phyloP scores from a whole-genome alignment of 2,888 invertebrate species.

The Limnephilus marmoratus region DNA sequence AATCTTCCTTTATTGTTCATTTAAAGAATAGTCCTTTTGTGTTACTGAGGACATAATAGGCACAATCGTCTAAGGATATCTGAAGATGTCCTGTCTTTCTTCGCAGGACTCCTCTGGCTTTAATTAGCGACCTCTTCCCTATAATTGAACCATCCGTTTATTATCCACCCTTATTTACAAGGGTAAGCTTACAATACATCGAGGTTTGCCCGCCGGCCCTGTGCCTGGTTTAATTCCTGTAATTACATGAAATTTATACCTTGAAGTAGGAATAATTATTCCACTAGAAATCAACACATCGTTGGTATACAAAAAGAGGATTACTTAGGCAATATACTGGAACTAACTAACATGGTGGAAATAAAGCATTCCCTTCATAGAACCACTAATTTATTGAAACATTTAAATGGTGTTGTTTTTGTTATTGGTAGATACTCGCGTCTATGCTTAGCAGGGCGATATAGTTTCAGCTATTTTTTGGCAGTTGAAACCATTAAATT shows the following conservation, averaged over 20 bases:
- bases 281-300: conserved; percentile 26
- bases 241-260: conserved; percentile 41
- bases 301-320: not conserved
- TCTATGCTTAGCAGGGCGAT: not conserved
- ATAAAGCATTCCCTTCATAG: not conserved
- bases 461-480: not conserved
- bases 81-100: conserved; percentile 5
- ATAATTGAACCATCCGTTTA: conserved; percentile 60
- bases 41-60: conserved; percentile 46
- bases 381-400: not conserved
- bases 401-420: not conserved
- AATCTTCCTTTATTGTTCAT: conserved; percentile 44
- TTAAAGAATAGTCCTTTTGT: conserved; percentile 57
- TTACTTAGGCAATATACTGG: not conserved
- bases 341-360: not conserved
- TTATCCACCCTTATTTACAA: conserved; percentile 51
- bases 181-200: conserved; percentile 39
- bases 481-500: not conserved
- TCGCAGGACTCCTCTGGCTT: conserved; percentile 14
- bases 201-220: not conserved
- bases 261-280: not conserved
- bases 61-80: conserved; percentile 45
- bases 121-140: conserved; percentile 57
- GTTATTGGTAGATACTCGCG: not conserved
- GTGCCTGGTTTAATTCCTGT: conserved; percentile 13